Conservation (phyloP, 1,140 invertebrate genomes). For the Drosophila nannoptera region DNA sequence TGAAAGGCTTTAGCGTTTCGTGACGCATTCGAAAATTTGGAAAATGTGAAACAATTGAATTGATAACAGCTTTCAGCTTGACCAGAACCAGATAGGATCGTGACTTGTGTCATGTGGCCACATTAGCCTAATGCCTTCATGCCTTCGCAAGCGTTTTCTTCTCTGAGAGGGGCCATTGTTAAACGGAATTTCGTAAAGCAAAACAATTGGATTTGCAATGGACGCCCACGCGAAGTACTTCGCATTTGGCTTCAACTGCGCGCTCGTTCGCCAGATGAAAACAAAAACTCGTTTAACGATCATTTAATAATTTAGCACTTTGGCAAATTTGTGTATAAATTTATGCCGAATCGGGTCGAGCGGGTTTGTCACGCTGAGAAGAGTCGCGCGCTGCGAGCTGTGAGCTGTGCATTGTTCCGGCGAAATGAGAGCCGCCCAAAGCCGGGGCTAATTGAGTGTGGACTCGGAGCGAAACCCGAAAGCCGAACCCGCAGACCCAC, state of each 20-base stretch:
- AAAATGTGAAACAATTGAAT: neutral
- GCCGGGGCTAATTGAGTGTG: constrained; percentile 18
- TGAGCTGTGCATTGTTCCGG: constrained; percentile 36
- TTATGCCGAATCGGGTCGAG: constrained; percentile 43
- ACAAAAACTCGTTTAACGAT: constrained; percentile 60
- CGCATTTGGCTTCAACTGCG: neutral
- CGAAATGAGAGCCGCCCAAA: constrained; percentile 22
- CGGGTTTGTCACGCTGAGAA: constrained; percentile 6
- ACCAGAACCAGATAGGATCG: neutral
- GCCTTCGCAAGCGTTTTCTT: neutral
- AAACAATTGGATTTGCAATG: constrained; percentile 6
- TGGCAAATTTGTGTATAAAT: constrained; percentile 64
- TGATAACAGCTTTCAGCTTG: constrained; percentile 23
- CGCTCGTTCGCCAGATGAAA: constrained; percentile 1
- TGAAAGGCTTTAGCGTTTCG: neutral
- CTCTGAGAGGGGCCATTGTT: neutral
- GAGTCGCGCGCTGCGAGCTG: constrained; percentile 21
- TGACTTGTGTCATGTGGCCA: constrained; percentile 9
- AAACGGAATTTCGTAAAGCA: constrained; percentile 8
- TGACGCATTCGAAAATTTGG: constrained; percentile 18
- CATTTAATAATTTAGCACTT: constrained; percentile 76
- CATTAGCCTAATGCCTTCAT: neutral
- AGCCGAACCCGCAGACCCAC: constrained; percentile 1
- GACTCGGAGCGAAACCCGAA: neutral
- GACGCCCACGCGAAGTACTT: constrained; percentile 25